Evolutionary conservation across 2,113 vertebrate genomes (phyloP).

Genomic region (Nycticorax nycticorax): DNA sequence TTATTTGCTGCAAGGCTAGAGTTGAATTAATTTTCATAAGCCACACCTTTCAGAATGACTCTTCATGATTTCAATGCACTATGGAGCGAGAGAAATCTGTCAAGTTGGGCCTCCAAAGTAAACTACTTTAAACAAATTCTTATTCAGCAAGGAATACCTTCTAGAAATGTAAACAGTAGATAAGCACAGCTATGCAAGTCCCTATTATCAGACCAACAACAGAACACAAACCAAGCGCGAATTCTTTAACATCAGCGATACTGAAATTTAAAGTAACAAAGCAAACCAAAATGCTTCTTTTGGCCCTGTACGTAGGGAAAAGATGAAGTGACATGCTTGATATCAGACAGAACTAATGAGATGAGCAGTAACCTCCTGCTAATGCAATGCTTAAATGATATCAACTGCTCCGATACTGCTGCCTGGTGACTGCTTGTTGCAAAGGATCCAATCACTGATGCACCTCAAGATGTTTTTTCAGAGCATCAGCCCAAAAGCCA

Average conservation of each 20-base stretch:
- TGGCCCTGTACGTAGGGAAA: neutral
- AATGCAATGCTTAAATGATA: neutral
- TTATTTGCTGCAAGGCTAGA: neutral
- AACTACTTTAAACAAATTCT: neutral
- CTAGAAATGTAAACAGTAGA: neutral
- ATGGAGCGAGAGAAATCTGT: accelerated
- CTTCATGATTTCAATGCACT: neutral
- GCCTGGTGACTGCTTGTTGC: neutral
- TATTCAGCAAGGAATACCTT: neutral
- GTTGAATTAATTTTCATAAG: neutral
- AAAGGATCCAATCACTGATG: neutral
- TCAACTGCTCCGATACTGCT: neutral
- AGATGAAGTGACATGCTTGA: neutral
- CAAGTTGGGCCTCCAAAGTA: neutral
- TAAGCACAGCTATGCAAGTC: neutral
- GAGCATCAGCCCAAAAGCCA: neutral
- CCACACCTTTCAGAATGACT: neutral
- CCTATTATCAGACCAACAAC: neutral
- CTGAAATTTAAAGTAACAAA: neutral
- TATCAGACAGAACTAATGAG: neutral
- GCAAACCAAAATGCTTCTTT: neutral
- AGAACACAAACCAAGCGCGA: neutral
- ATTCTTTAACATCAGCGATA: neutral
- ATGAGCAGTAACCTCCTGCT: neutral
- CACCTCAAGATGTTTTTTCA: neutral